Base-by-base conservation (phyloP, 2,113 vertebrate genomes). In the Brienomyrus brachyistius region DNA sequence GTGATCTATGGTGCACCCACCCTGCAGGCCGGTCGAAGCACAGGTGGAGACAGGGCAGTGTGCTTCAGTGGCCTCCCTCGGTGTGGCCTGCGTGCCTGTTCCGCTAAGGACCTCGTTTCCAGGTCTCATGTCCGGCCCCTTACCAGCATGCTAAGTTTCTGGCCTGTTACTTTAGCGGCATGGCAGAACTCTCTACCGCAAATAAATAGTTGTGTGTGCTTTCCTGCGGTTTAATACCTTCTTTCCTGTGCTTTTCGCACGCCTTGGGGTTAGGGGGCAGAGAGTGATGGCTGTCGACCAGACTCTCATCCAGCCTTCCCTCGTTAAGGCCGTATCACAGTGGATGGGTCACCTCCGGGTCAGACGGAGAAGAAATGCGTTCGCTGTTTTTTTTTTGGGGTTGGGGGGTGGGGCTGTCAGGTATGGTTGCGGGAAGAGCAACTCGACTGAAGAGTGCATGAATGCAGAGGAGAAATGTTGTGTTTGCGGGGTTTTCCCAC, bases 181-280 rank as follows among this genome's bases (percentile, higher is more conserved):
- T 54, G 66, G 82, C 90, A 90, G 77, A 54, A 17, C 88, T 88
- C 90, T 50, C 10, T 11, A 86, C 87, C 82, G 35, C 90, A 89
- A 84, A 90, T 90, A 88, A 90, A 90, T 90, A 86, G 48, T 85
- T 89, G 48, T 45, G 87, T 85, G 80, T 35, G 45, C 86, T 23
- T 90, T 59, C 87, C 80, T 90, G 90, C 90, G 51, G 87, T 51
- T 90, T 90, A 70, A 90, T 90, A 66, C 6, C 54, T 84, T 56
- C 90, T 35, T 80, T 90, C 31, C 52, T 47, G 51, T 89, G 80
- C 31, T 8, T 47, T 27, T 82, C 62, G 56, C 40, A 45, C 74
- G 47, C 70, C 87, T 54, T 40, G 15, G 23, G 27, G 90, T 48
- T 59, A 74, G 17, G 82, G 80, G 87, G 56, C 74, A 85, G 87